Evolutionary conservation across 1,140 invertebrate genomes (phyloP).

Genomic region (Metopolophium dirhodum): DNA sequence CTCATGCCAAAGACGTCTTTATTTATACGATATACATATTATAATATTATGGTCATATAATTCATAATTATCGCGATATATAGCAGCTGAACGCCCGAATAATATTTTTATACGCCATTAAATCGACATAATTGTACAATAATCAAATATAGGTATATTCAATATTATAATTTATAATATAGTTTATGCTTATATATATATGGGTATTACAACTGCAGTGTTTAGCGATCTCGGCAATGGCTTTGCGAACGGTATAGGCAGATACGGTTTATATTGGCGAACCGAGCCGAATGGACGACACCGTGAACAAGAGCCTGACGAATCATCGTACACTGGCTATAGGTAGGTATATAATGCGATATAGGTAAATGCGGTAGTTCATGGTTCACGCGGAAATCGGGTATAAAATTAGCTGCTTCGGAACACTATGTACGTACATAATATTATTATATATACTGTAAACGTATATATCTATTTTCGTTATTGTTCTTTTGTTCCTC

Average conservation of each 20-base stretch:
- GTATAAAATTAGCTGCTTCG: conserved; percentile 5
- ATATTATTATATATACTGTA: not conserved
- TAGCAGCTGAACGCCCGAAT: not conserved
- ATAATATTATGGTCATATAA: not conserved
- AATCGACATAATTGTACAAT: not conserved
- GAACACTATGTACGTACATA: not conserved
- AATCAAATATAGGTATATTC: not conserved
- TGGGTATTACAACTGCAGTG: not conserved
- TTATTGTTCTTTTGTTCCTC: conserved; percentile 36
- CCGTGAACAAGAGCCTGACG: conserved; percentile 4
- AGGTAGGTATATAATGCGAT: not conserved
- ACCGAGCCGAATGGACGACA: conserved; percentile 9
- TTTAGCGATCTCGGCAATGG: not conserved
- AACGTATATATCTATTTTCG: not conserved
- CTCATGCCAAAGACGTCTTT: not conserved
- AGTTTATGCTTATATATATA: not conserved
- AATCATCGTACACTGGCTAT: not conserved
- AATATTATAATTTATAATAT: not conserved
- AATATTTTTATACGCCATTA: not conserved
- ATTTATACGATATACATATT: not conserved
- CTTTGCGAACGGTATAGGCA: not conserved
- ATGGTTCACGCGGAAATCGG: conserved; percentile 38
- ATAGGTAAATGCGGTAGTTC: conserved; percentile 24
- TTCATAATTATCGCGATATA: not conserved
- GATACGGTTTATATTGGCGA: not conserved